Conservation (phyloP, 2,888 invertebrate species). For the Harpagoxenus sublaevis region DNA sequence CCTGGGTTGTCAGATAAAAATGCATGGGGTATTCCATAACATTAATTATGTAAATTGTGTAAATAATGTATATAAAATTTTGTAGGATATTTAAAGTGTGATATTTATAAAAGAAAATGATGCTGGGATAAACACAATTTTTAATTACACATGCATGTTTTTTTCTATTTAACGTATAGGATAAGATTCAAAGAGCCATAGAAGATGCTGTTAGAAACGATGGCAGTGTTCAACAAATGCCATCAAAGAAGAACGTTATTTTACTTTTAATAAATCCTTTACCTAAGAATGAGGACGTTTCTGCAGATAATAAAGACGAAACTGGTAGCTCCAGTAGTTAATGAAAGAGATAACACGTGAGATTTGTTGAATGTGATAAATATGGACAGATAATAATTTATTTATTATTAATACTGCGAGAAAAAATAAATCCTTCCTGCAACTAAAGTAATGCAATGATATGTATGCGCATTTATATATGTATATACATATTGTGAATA, state of each 20-base stretch:
- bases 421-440: background rate
- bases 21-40: background rate
- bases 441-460: background rate
- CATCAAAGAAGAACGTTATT: slow-evolving; percentile 20
- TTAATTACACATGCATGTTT: background rate
- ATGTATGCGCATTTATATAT: background rate
- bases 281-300: background rate
- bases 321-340: background rate
- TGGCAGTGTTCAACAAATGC: slow-evolving; percentile 27
- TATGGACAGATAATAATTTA: background rate
- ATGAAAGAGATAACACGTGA: background rate
- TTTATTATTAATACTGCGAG: background rate
- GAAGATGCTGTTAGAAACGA: slow-evolving; percentile 31
- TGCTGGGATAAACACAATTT: background rate
- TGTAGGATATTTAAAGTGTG: background rate
- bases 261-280: slow-evolving; percentile 12
- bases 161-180: slow-evolving; percentile 26
- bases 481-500: background rate
- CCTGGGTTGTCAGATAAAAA: background rate
- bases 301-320: background rate
- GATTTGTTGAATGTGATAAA: background rate
- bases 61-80: background rate
- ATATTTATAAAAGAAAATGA: background rate
- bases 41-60: no score
- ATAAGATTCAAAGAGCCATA: slow-evolving; percentile 31